Evolutionary conservation across 2,888 invertebrate species (phyloP), one percentile per base, ranked within the genome.

Genomic region (Pimpla rufipes): DNA sequence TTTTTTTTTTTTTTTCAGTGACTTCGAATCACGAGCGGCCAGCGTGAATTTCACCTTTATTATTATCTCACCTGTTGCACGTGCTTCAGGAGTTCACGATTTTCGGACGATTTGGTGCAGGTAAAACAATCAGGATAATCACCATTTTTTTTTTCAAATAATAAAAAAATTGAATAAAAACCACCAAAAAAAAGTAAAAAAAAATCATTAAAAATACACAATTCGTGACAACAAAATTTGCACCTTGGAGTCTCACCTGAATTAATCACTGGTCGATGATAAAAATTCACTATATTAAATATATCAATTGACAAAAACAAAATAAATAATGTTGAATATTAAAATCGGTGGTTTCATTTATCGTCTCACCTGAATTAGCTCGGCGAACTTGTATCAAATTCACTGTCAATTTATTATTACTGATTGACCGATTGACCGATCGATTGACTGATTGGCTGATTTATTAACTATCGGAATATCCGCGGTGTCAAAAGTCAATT

Each of bases 11-110:
- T 23, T 21, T 23, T 18, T 11, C 18, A 18, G 0, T 18, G 7
- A 68, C 50, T 35, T 50, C 21, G 11, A 37, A 11, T 55, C 52
- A 21, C 2, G 11, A 23, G 13, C 10, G 1, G 13, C 11, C 0
- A 3, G 10, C 2, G 21, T 21, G 23, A 55, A 11, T 11, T 55
- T 23, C 7, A 55, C 2, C 52, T 23, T 13, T 37, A 55, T 70
- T 37, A 55, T 70, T 70, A 52, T 70, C 37, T 52, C 68, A 70
- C 68, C 68, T 70, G 68, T 70, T 70, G 68, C 68, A 52, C 50
- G 16, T 13, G 52, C 52, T 7, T 52, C 16, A 18, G 21, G 37
- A 13, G 52, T 35, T 68, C 50, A 50, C 37, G 35, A 55, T 8
- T 16, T 37, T 35, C 21, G 18, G 11, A 16, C 37, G 18, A 37